Evolutionary conservation across 1,140 invertebrate species (phyloP).

Genomic region (Leptestheria dahalacensis): DNA sequence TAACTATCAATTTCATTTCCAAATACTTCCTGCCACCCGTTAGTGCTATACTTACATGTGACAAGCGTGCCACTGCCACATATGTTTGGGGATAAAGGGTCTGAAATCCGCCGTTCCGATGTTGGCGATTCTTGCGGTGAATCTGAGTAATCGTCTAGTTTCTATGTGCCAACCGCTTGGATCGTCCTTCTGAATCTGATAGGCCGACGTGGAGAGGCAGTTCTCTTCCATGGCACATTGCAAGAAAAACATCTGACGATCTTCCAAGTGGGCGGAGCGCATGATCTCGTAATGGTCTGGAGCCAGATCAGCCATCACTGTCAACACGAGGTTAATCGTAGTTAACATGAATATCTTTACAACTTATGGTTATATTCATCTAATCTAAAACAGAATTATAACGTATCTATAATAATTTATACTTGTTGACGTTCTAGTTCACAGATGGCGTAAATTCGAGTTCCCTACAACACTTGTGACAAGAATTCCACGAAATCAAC

Average conservation of each 20-base stretch:
- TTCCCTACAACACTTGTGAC: too few species aligned
- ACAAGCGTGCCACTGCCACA: slow-evolving; percentile 96
- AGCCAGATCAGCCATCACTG: slow-evolving; percentile 64
- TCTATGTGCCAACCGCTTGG: slow-evolving; percentile 56
- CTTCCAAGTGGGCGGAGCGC: slow-evolving; percentile 68
- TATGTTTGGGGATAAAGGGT: slow-evolving; percentile 70
- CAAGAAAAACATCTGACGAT: slow-evolving; percentile 64
- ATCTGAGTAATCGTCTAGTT: slow-evolving; percentile 67
- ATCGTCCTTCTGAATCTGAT: slow-evolving; percentile 50
- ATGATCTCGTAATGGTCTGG: slow-evolving; percentile 64
- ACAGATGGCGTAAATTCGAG: too few species aligned
- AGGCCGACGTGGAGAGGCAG: slow-evolving; percentile 69
- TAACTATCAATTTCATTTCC: too few species aligned
- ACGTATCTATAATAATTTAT: too few species aligned
- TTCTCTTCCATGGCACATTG: slow-evolving; percentile 96
- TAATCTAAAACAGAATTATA: too few species aligned
- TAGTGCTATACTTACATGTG: slow-evolving; percentile 66
- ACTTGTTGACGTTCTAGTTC: too few species aligned
- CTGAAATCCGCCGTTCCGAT: slow-evolving; percentile 78
- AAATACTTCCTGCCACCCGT: too few species aligned
- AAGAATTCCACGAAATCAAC: too few species aligned
- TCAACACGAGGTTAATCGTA: slow-evolving; percentile 6
- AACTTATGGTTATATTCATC: too few species aligned
- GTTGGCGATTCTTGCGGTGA: slow-evolving; percentile 80
- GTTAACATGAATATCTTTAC: not conserved